Conservation (phyloP, 2,888 invertebrate genomes). For the Lochmaea capreae region DNA sequence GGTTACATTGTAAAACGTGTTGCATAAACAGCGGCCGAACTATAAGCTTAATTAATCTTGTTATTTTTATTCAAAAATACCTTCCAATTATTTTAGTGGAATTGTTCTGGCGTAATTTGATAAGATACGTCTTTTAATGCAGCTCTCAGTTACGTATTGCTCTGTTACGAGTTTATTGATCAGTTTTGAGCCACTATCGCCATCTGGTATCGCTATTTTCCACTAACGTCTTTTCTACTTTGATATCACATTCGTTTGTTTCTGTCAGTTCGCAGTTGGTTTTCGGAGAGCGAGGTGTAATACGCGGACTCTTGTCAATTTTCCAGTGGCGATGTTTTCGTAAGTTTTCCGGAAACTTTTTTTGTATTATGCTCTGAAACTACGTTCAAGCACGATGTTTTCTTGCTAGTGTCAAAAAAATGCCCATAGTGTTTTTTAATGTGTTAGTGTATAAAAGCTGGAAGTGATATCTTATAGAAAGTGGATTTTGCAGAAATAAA, state of each 20-base stretch:
- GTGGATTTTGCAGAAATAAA: constrained; percentile 56
- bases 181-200: constrained; percentile 7
- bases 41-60: neutral
- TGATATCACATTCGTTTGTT: constrained; percentile 37
- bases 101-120: constrained; percentile 3
- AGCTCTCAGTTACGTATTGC: constrained; percentile 16
- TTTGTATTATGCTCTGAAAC: constrained; percentile 14
- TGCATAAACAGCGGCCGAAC: neutral
- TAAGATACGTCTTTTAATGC: constrained; percentile 14
- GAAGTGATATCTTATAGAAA: constrained; percentile 63
- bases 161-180: constrained; percentile 28
- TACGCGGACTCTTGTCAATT: constrained; percentile 56
- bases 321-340: constrained; percentile 60
- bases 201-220: constrained; percentile 38
- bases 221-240: constrained; percentile 39
- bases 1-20: neutral
- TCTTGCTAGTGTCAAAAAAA: constrained; percentile 55
- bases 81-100: neutral
- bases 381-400: constrained; percentile 40
- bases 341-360: constrained; percentile 44
- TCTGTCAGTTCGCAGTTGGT: constrained; percentile 61
- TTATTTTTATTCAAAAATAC: neutral
- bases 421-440: constrained; percentile 60
- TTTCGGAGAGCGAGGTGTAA: constrained; percentile 56
- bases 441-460: constrained; percentile 62